Evolutionary conservation across 2,797 vertebrate genomes (phyloP).

Genomic region (Otolemur crassicaudatus): DNA sequence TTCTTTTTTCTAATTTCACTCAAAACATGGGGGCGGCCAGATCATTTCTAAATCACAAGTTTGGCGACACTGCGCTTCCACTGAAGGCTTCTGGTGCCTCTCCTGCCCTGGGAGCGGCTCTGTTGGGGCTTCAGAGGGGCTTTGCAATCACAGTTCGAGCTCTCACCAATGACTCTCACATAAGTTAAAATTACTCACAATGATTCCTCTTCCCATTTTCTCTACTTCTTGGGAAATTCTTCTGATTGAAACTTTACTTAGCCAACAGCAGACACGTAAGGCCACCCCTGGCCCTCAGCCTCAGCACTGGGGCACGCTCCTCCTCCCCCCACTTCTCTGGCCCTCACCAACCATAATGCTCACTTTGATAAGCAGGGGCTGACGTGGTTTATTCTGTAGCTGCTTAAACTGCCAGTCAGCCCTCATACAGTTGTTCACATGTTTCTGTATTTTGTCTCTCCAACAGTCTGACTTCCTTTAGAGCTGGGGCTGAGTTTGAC

Average conservation of each 20-base stretch:
- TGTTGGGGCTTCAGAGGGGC: neutral
- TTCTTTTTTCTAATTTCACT: conserved; percentile 7
- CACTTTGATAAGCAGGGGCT: neutral
- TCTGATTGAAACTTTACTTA: neutral
- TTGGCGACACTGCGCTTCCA: neutral
- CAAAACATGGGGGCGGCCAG: neutral
- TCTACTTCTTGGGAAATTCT: neutral
- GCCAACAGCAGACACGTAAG: neutral
- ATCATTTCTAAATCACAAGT: neutral
- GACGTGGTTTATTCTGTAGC: neutral
- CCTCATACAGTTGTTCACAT: neutral
- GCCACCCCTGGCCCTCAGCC: neutral
- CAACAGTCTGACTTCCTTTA: neutral
- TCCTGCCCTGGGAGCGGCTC: neutral
- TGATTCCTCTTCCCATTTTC: neutral
- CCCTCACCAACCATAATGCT: neutral
- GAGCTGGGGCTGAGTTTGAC: neutral
- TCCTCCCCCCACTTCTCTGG: neutral
- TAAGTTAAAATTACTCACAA: neutral
- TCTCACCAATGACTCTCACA: neutral
- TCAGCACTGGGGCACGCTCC: too few species aligned
- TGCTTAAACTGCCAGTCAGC: neutral
- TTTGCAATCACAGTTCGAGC: neutral
- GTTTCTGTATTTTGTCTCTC: conserved; percentile 13
- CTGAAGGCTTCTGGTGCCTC: neutral